Evolutionary conservation across 2,797 vertebrate genomes (phyloP).

Genomic region (Furcifer pardalis): DNA sequence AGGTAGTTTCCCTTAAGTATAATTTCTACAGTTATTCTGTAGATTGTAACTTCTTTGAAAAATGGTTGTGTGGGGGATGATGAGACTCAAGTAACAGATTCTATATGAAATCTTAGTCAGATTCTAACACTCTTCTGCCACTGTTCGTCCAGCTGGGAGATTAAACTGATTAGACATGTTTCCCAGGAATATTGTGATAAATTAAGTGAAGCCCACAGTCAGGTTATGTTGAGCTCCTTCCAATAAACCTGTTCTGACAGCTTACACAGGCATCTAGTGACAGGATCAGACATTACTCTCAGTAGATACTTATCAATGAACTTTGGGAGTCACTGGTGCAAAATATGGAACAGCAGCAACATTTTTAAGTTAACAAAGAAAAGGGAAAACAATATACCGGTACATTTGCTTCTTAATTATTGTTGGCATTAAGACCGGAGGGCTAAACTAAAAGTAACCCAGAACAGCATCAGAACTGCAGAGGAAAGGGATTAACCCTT

Average conservation of each 20-base stretch:
- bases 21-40: not conserved
- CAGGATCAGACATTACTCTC: not conserved
- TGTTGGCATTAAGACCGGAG: not conserved
- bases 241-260: conserved; percentile 2
- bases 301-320: not conserved
- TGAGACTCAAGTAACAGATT: conserved; percentile 1
- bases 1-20: not conserved
- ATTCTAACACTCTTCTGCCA: conserved; percentile 18
- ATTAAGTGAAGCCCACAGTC: conserved; percentile 13
- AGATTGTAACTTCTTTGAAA: not conserved
- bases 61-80: too few species aligned
- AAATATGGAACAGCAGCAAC: not conserved
- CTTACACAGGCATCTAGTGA: not conserved
- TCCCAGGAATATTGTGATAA: not conserved
- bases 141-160: not conserved
- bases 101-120: conserved; percentile 32
- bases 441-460: too few species aligned
- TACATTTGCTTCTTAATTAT: not conserved
- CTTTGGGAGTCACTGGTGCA: not conserved
- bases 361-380: not conserved
- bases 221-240: accelerated
- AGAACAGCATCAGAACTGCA: not conserved
- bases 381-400: not conserved
- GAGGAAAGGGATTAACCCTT: too few species aligned
- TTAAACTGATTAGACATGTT: conserved; percentile 17